These are phyloP conservation scores for Drosophila subsilvestris DNA, from an alignment of 2,888 invertebrate genomes.

Conservation along the genomic window DNA sequence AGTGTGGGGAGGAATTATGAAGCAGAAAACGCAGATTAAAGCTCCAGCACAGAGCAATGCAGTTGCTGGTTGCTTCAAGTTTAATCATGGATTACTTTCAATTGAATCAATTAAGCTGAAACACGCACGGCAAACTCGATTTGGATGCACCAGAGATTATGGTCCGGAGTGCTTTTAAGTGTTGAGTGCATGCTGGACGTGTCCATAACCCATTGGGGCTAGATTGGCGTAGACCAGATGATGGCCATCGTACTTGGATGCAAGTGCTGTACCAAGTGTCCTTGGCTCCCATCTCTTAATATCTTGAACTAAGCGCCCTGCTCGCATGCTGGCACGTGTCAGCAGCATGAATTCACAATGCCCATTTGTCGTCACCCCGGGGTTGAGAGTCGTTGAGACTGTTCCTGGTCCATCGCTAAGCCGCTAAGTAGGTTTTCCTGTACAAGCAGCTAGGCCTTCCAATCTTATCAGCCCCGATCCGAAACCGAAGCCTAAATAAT, in stretches of 20 bases:
- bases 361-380: constrained; percentile 58
- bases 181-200: constrained; percentile 9
- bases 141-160: constrained; percentile 6
- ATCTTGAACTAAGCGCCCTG: constrained; percentile 27
- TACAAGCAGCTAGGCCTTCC: not conserved
- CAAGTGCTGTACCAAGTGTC: constrained; percentile 15
- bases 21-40: constrained; percentile 25
- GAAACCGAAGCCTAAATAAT: constrained; percentile 11
- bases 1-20: constrained; percentile 23
- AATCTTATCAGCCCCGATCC: constrained; percentile 39
- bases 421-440: constrained; percentile 61
- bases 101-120: constrained; percentile 22
- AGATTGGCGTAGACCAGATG: constrained; percentile 9
- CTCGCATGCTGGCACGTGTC: constrained; percentile 61
- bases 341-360: constrained; percentile 74
- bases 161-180: constrained; percentile 4
- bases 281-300: constrained; percentile 16
- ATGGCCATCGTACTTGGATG: constrained; percentile 1
- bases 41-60: constrained; percentile 16
- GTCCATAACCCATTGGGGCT: constrained; percentile 32
- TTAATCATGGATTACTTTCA: constrained; percentile 31
- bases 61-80: constrained; percentile 10
- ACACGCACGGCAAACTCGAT: constrained; percentile 9
- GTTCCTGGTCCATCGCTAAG: constrained; percentile 27
- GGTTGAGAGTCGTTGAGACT: constrained; percentile 6